A percentile compares a stretch with the other conserved stretches of the same genome.
These are phyloP conservation scores for Tyria jacobaeae DNA, from an alignment of 2,888 invertebrate species.

Conservation along the genomic window DNA sequence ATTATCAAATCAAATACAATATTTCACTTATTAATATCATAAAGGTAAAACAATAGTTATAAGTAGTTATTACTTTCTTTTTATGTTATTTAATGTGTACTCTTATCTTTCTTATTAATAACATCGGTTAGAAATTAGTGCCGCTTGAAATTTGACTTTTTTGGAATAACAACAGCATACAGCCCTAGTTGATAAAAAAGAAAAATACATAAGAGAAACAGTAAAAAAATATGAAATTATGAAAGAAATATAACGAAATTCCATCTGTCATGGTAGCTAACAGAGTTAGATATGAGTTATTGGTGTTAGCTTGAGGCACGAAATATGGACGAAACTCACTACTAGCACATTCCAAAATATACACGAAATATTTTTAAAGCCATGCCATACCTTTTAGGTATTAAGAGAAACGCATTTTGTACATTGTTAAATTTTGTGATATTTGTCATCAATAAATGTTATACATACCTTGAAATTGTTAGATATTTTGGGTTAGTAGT, in stretches of 20 bases:
- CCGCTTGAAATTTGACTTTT: too few relatives aligned
- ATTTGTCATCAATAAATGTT: too few relatives aligned
- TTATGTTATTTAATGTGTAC: too few relatives aligned
- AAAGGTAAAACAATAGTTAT: too few relatives aligned
- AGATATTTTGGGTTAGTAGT: too few relatives aligned
- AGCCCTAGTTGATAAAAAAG: neutral
- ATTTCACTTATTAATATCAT: too few relatives aligned
- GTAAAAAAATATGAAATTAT: conserved; percentile 36
- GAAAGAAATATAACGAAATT: conserved; percentile 30
- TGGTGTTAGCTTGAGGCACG: conserved; percentile 23
- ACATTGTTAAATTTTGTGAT: neutral
- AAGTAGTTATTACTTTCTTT: too few relatives aligned
- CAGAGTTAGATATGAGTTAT: conserved; percentile 42
- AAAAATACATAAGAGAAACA: conserved; percentile 23
- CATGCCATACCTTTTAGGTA: conserved; percentile 3
- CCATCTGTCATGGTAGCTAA: conserved; percentile 43
- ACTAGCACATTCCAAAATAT: conserved; percentile 12
- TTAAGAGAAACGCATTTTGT: conserved; percentile 3
- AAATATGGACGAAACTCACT: conserved; percentile 29
- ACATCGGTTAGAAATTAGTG: too few relatives aligned
- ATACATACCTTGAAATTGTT: too few relatives aligned
- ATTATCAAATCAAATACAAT: too few relatives aligned
- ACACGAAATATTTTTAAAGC: conserved; percentile 13
- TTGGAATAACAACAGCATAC: too few relatives aligned
- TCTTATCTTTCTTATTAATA: too few relatives aligned